Evolutionary conservation across 2,888 invertebrate genomes (phyloP).

Genomic region (Apamea crenata): DNA sequence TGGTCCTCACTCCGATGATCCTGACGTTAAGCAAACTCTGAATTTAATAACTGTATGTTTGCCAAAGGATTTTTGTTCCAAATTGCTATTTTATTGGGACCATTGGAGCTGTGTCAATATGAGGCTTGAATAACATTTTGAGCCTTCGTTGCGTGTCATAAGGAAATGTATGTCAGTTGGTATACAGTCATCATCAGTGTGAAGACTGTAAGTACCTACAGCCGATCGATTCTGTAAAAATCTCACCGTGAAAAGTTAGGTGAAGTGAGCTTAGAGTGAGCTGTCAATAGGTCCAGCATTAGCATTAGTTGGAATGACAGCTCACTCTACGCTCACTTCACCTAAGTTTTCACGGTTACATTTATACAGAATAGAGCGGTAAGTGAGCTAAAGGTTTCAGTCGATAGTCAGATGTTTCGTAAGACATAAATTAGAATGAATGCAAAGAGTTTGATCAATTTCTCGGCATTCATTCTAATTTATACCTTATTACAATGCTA

Average conservation of each 20-base stretch:
- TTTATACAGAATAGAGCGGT: too few relatives aligned
- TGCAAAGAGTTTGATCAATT: neutral
- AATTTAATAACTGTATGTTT: conserved; percentile 81
- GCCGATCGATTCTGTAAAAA: too few relatives aligned
- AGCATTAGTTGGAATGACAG: too few relatives aligned
- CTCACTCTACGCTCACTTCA: too few relatives aligned
- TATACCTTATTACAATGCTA: neutral
- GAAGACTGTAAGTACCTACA: too few relatives aligned
- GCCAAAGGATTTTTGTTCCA: conserved; percentile 71
- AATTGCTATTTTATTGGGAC: conserved; percentile 72
- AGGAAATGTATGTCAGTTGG: conserved; percentile 29
- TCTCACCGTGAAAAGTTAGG: too few relatives aligned
- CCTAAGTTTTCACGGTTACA: too few relatives aligned
- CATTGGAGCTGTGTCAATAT: conserved; percentile 28
- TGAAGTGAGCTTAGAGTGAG: too few relatives aligned
- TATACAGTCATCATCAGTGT: neutral
- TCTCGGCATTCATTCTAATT: neutral
- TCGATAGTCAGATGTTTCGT: neutral
- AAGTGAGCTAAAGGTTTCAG: neutral
- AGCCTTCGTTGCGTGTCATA: neutral
- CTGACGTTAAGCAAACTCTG: conserved; percentile 71
- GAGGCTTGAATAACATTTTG: conserved; percentile 19
- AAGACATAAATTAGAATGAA: neutral
- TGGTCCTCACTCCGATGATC: conserved; percentile 77
- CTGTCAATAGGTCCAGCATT: too few relatives aligned